A percentile compares a stretch with the other conserved stretches of the same genome.
phyloP scores from a whole-genome alignment of 1,140 invertebrate species.

The Phymastichus coffea region DNA sequence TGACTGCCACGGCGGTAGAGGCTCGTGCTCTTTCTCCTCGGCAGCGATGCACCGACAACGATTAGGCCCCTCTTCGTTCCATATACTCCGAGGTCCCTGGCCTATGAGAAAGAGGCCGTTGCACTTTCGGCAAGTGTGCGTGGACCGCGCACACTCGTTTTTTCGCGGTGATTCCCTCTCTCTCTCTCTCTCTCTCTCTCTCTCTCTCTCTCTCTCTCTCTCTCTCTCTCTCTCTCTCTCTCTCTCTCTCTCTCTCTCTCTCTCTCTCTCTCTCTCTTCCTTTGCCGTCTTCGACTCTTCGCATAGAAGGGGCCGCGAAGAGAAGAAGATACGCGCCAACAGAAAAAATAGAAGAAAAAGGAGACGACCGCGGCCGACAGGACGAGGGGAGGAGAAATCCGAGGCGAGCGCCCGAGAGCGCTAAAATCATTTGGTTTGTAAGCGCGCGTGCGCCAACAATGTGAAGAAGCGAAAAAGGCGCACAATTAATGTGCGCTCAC shows the following conservation, averaged over 20 bases:
- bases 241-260: too few relatives aligned
- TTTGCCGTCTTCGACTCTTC: conserved; percentile 4
- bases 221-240: background rate
- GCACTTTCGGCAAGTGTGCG: conserved; percentile 6
- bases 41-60: conserved; percentile 2
- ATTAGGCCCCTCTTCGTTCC: conserved; percentile 20
- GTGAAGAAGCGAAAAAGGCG: too few relatives aligned
- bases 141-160: background rate
- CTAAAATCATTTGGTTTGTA: too few relatives aligned
- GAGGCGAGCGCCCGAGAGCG: background rate
- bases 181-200: background rate
- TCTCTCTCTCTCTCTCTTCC: background rate
- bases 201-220: background rate
- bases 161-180: background rate
- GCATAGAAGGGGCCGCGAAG: conserved; percentile 7
- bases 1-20: too few relatives aligned
- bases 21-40: too few relatives aligned
- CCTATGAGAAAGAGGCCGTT: conserved; percentile 24
- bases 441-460: too few relatives aligned
- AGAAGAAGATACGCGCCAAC: background rate
- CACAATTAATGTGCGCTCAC: too few relatives aligned
- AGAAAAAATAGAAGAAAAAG: background rate
- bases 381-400: background rate
- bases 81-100: conserved; percentile 23
- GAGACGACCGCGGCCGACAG: background rate